Evolutionary conservation across 2,888 invertebrate genomes (phyloP), one percentile per base, ranked within the genome.

Genomic region (Athalia rosae): DNA sequence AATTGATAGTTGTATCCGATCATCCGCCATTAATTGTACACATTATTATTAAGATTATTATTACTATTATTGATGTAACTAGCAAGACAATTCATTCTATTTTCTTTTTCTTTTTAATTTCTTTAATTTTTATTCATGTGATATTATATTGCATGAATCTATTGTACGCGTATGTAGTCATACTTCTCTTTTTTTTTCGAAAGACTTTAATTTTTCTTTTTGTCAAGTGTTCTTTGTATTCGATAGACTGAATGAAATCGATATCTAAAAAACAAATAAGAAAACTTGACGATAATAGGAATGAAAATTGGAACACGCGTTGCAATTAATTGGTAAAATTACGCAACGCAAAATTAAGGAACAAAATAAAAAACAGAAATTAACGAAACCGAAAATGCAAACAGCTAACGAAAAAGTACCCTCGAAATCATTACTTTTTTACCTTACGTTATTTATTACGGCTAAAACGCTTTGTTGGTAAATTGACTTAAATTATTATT

Each of bases 121-220:
- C 53, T 53, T n/a, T 13, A n/a, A 59, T 59, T 13, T n/a, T 59
- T 59, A 59, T 59, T n/a, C 59, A n/a, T 67, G 67, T 67, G 28
- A 28, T 28, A 28, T 1, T 28, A 28, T 0, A 28, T 2, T 2
- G 28, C 28, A 28, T 28, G 28, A 28, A 28, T 28, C n/a, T n/a
- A n/a, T n/a, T n/a, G n/a, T n/a, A n/a, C n/a, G n/a, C n/a, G n/a
- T n/a, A n/a, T n/a, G n/a, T n/a, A n/a, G n/a, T n/a, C n/a, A n/a
- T n/a, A n/a, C n/a, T n/a, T n/a, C n/a, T n/a, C n/a, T n/a, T n/a
- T n/a, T n/a, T n/a, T n/a, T n/a, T n/a, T n/a, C n/a, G n/a, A n/a
- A n/a, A n/a, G 41, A 3, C 53, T 53, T 53, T 77, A 76, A 78
- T 79, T 78, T 80, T 77, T 67, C 9, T 11, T 53, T 11, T 50